Evolutionary conservation across 2,797 vertebrate genomes (phyloP), one percentile per base, ranked within the genome.

Genomic region (Antrozous pallidus): DNA sequence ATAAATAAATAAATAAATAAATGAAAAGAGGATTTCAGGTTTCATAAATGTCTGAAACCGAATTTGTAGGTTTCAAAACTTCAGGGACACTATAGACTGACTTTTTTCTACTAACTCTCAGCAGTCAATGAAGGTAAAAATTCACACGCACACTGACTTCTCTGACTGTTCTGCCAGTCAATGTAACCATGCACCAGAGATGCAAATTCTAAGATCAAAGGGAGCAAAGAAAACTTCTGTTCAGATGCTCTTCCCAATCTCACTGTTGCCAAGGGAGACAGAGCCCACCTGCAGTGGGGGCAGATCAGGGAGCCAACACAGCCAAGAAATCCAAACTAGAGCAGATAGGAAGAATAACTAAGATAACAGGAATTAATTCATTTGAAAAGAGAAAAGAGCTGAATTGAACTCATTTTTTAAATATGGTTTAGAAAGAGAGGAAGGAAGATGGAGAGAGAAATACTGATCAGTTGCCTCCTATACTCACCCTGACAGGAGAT

Each of bases 311-410:
- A 84, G 20, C 40, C 69, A 40, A 42, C 51, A 45, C 56, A 31
- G 79, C 24, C 42, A 6, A 20, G 16, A 63, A 63, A 75, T 56
- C 56, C 87, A 75, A 47, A 81, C n/a, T 2, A 11, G 47, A 86
- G 63, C 14, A 5, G 24, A 56, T 56, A 58, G 33, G 80, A 65
- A 40, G 26, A 73, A 40, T 28, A 85, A 67, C 69, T 6, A 31
- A 81, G 74, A 51, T 24, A 87, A 89, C 24, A 74, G 49, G 69
- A 51, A 71, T 9, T 56, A 81, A 83, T 61, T 65, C 42, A 91
- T 22, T 40, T 63, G 75, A 69, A 88, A 83, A 38, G 33, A 91
- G 22, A 70, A 63, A 86, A 86, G n/a, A 51, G 47, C 49, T 77
- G 47, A 36, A 24, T 13, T 33, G 12, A 24, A 22, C n/a, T 54